Conservation (phyloP, 2,797 vertebrate species). For the Pogonophryne albipinna region DNA sequence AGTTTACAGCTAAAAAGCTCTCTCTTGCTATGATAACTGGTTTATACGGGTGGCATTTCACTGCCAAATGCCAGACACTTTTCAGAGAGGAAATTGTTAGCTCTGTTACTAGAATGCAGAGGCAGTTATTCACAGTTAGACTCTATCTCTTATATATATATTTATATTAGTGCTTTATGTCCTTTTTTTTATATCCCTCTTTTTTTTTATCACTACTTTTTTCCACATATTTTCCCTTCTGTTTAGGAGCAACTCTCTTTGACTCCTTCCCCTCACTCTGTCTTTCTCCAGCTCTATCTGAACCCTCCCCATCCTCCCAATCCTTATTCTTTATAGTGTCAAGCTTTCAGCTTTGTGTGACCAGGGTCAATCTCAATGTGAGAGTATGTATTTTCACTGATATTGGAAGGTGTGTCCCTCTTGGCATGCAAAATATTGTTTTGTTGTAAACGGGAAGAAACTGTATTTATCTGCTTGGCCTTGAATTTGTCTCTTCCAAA, state of each 20-base stretch:
- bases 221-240: constrained; percentile 4
- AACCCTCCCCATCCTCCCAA: neutral
- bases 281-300: neutral
- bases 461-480: constrained; percentile 44
- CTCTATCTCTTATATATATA: constrained; percentile 17
- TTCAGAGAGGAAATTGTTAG: constrained; percentile 64
- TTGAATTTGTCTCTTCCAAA: constrained; percentile 39
- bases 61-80: constrained; percentile 66
- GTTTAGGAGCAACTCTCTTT: neutral
- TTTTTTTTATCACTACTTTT: constrained; percentile 20
- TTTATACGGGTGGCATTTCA: constrained; percentile 71
- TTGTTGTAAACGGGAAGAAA: constrained; percentile 35
- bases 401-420: neutral
- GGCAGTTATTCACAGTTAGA: constrained; percentile 57
- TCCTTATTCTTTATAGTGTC: constrained; percentile 24
- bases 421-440: constrained; percentile 14
- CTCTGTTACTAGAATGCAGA: constrained; percentile 54
- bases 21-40: constrained; percentile 66
- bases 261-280: neutral
- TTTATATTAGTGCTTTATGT: constrained; percentile 24
- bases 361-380: constrained; percentile 38
- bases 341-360: constrained; percentile 43
- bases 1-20: constrained; percentile 68
- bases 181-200: constrained; percentile 8
- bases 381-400: constrained; percentile 31